Conservation (phyloP, 2,888 invertebrate genomes). For the Clusia tigrina region DNA sequence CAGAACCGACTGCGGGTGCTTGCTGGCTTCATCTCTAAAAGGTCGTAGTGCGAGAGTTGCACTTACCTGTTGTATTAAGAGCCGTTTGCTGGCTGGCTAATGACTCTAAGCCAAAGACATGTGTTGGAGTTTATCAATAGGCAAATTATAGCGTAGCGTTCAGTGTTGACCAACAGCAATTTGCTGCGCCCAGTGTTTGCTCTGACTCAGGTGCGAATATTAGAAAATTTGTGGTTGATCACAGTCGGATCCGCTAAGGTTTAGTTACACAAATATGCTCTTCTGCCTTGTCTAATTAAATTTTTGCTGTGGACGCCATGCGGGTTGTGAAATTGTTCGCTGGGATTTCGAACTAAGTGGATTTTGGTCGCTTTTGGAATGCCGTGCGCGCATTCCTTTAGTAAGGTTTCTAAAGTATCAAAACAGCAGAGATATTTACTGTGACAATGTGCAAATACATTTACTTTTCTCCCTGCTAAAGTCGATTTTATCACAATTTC, state of each 20-base stretch:
- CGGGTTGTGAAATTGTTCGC: conserved; percentile 41
- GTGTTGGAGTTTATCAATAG: neutral
- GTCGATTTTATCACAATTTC: no score
- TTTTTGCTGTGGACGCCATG: conserved; percentile 54
- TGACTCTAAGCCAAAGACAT: neutral
- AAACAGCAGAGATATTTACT: no score
- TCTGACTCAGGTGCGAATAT: conserved; percentile 10
- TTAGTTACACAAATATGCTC: no score
- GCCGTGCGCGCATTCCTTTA: no score
- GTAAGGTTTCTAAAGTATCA: no score
- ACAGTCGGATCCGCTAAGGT: neutral
- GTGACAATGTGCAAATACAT: no score
- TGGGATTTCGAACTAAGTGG: conserved; percentile 34
- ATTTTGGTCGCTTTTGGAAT: no score
- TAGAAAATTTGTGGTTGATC: conserved; percentile 29
- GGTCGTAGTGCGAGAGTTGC: neutral
- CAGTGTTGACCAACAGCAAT: conserved; percentile 22
- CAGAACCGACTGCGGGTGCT: conserved; percentile 8
- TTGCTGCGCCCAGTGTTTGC: conserved; percentile 20
- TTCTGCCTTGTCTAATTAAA: conserved; percentile 55
- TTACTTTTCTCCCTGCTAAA: no score
- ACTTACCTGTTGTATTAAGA: neutral
- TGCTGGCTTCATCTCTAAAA: conserved; percentile 6
- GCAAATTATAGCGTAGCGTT: conserved; percentile 16
- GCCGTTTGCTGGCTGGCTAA: conserved; percentile 13